These are phyloP conservation scores for Pecten maximus DNA, from an alignment of 2,888 invertebrate species.

Conservation along the genomic window DNA sequence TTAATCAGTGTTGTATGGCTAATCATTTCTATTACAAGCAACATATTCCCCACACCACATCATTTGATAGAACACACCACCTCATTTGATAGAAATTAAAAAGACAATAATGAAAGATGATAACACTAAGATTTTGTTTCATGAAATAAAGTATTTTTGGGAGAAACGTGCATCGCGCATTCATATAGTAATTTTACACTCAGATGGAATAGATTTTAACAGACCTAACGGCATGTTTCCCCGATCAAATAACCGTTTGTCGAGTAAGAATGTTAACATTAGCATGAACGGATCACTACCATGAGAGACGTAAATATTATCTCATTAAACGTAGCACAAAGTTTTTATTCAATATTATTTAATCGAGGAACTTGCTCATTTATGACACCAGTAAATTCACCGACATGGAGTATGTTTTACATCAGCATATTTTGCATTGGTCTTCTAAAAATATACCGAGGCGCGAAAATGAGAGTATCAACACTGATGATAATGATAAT, in stretches of 20 bases:
- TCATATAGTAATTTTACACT: not conserved
- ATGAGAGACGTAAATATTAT: not conserved
- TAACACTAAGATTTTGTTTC: no score
- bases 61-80: no score
- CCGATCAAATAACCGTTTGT: not conserved
- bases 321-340: not conserved
- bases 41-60: no score
- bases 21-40: no score
- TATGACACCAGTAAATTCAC: not conserved
- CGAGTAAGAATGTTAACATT: not conserved
- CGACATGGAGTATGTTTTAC: not conserved
- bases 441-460: not conserved
- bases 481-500: not conserved
- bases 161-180: not conserved
- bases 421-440: not conserved
- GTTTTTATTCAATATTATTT: not conserved
- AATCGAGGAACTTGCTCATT: not conserved
- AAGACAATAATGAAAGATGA: no score
- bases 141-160: not conserved
- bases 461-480: not conserved
- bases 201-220: not conserved
- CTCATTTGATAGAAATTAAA: no score
- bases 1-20: no score
- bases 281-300: not conserved
- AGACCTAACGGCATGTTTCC: not conserved